Base-by-base conservation (phyloP, 64 coral and sea anemone genomes). In the Catalaphyllia jardinei region DNA sequence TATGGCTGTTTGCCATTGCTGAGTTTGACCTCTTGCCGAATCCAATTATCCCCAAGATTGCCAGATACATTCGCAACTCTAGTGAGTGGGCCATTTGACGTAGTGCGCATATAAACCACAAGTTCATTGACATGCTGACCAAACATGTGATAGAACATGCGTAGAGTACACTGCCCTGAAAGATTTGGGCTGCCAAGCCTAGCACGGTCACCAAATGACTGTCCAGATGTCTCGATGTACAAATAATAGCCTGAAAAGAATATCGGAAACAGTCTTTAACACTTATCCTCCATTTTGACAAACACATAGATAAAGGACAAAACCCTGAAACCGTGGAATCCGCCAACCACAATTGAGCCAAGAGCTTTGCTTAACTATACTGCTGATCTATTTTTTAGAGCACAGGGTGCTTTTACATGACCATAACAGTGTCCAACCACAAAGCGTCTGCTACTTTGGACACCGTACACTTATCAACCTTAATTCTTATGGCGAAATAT, bases 121-220 rank as follows among this genome's bases (percentile, higher is more conserved):
- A 99, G 79, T 18, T 78, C 79, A 79, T 99, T 86, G 17, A 95
- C 72, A 79, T 95, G 93, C 17, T 28, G 73, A 2, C 97, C 97
- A 83, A 79, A 92, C 97, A 99, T 99, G 79, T 99, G 97, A 71
- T 99, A 99, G 62, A 79, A 99, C 57, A 99, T 80, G n/a, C 97
- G 93, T 0, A 99, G 72, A 22, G 78, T 91, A 38, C 97, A 99
- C 24, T 52, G 35, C 33, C 97, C 97, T 57, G 72, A 64, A 10
- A 99, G 79, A 31, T 71, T 74, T 52, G 93, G 91, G 73, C 97
- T 99, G 46, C 76, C 91, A 16, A 99, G 91, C 3, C 92, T 88
- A 14, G 97, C 97, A 62, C 92, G 92, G 67, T 95, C 91, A 16
- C 97, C 97, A 75, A 89, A 95, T n/a, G 54, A 67, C 33, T 89